Evolutionary conservation across 2,797 vertebrate genomes (phyloP).

Genomic region (Benthosema pterotum): DNA sequence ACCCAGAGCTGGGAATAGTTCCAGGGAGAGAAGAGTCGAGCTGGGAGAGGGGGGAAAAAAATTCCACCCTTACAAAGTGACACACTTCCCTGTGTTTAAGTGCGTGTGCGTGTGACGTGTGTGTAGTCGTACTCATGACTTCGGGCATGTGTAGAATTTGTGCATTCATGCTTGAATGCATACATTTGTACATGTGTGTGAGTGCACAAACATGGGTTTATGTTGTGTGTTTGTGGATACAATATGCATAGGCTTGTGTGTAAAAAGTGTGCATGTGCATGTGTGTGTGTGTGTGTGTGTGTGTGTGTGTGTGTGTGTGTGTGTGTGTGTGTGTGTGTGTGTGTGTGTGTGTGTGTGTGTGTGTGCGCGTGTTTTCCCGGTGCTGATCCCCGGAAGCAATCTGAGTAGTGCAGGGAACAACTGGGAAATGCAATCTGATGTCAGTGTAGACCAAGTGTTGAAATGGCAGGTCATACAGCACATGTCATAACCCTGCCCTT

Average conservation of each 20-base stretch:
- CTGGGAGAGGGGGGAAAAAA: constrained; percentile 33
- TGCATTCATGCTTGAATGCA: constrained; percentile 20
- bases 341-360: constrained; percentile 9
- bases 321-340: constrained; percentile 13
- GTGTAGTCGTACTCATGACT: constrained; percentile 16
- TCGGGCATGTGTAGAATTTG: constrained; percentile 11
- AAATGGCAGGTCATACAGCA: constrained; percentile 1
- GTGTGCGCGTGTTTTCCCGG: constrained; percentile 24
- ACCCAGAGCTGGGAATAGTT: constrained; percentile 59
- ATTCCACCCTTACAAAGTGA: constrained; percentile 57
- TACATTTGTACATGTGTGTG: constrained; percentile 6
- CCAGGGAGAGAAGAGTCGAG: constrained; percentile 44
- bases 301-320: background rate
- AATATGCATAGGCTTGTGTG: constrained; percentile 8
- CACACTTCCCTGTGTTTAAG: constrained; percentile 42
- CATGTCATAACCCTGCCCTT: constrained; percentile 1
- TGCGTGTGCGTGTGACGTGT: too few relatives aligned
- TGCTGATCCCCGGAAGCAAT: constrained; percentile 28
- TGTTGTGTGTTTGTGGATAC: constrained; percentile 27
- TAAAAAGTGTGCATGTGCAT: constrained; percentile 2
- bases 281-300: constrained; percentile 8
- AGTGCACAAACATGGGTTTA: constrained; percentile 9
- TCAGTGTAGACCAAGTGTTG: constrained; percentile 8
- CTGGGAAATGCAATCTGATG: constrained; percentile 22
- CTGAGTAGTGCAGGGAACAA: constrained; percentile 15